Evolutionary conservation across 2,888 invertebrate species (phyloP), one percentile per base, ranked within the genome.

Genomic region (Augochlorella aurata): DNA sequence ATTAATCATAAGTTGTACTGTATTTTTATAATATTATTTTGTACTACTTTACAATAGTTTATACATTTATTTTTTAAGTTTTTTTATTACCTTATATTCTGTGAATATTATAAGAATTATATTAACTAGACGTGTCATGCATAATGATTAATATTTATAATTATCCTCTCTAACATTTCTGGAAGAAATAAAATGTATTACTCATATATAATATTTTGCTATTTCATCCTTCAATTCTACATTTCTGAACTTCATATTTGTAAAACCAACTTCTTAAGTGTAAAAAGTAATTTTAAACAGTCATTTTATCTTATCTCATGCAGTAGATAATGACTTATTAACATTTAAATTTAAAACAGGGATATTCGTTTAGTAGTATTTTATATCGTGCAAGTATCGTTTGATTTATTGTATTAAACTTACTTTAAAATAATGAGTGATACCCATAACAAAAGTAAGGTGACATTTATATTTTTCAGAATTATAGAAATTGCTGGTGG

Each of bases 401-500:
- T 58, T 58, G 21, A 66, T 47, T 47, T 14, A 49, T 49, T 66
- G 18, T 50, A 50, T 49, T 21, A 29, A 49, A 58, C 0, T 9
- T 18, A 12, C 21, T 65, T 65, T 12, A 65, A 44, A 1, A 12
- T 63, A 44, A n/a, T 10, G n/a, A 12, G 18, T 73, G 44, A 24
- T 21, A 38, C 9, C 58, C 24, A 16, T 29, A 24, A 16, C 16
- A 1, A 73, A 18, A n/a, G 29, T 12, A 61, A 65, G 12, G 58
- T 45, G 12, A 52, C 8, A 24, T 24, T 66, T 66, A 12, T 71
- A 63, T 74, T 2, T 79, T 91, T 52, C 90, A 95, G 95, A 93
- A 97, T 97, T 93, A 96, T 96, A 91, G 96, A 96, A 94, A 96
- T 96, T 90, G 97, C 97, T 76, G 97, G 97, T 88, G 97, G 97